phyloP scores from a whole-genome alignment of 2,888 invertebrate species.

The Rhimphoctona megacephalus region DNA sequence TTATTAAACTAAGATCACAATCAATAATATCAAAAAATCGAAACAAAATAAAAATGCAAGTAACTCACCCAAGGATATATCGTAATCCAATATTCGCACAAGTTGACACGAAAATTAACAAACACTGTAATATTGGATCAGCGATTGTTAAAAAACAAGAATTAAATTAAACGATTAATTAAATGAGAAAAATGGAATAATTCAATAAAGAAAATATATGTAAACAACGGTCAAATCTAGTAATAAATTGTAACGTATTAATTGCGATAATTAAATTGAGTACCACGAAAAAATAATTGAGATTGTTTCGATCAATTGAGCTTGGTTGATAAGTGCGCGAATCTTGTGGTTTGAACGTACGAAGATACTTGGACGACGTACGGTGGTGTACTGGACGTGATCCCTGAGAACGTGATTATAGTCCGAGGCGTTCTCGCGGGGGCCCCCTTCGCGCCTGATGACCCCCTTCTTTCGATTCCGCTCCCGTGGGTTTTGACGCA shows the following conservation, averaged over 20 bases:
- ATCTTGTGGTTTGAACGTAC: constrained; percentile 25
- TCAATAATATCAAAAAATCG: not conserved
- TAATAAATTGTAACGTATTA: not conserved
- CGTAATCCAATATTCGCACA: constrained; percentile 59
- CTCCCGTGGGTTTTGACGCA: constrained; percentile 35
- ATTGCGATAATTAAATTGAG: not conserved
- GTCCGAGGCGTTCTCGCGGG: constrained; percentile 49
- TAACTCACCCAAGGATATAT: constrained; percentile 50
- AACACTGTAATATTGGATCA: not conserved
- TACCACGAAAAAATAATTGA: not conserved
- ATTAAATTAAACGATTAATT: not conserved
- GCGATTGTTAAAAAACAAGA: not conserved
- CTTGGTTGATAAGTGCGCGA: not conserved
- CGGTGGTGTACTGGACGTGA: constrained; percentile 62
- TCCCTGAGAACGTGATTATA: constrained; percentile 45
- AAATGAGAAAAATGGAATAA: not conserved
- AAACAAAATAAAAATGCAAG: not conserved
- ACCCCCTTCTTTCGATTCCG: constrained; percentile 69
- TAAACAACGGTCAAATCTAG: not conserved
- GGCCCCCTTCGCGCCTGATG: constrained; percentile 65
- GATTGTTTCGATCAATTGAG: not conserved
- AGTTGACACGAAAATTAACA: constrained; percentile 36
- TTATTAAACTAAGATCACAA: too few relatives aligned
- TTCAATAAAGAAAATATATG: not conserved
- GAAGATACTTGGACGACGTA: constrained; percentile 58